Evolutionary conservation across 2,888 invertebrate species (phyloP).

Genomic region (Uloborus plumipes): DNA sequence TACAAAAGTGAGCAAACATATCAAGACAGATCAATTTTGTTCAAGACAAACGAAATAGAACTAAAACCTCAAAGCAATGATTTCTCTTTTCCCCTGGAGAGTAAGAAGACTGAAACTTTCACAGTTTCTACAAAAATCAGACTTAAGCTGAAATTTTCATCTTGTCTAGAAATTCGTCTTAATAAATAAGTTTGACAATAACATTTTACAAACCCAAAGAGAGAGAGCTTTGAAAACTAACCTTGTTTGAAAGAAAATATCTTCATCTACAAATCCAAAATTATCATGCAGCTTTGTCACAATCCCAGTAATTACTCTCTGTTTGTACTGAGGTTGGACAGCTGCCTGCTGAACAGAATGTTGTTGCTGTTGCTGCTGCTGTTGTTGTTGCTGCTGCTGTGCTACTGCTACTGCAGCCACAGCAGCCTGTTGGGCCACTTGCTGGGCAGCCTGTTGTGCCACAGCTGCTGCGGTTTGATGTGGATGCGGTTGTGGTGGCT

Average conservation of each 20-base stretch:
- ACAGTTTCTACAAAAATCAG: too few species aligned
- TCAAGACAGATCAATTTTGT: too few species aligned
- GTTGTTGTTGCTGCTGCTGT: slow-evolving; percentile 20
- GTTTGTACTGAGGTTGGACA: slow-evolving; percentile 47
- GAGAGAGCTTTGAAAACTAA: slow-evolving; percentile 67
- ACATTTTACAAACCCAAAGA: not conserved
- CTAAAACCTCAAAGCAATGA: too few species aligned
- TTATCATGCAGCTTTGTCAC: slow-evolving; percentile 95
- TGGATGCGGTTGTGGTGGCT: slow-evolving; percentile 54
- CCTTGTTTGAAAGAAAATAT: slow-evolving; percentile 93
- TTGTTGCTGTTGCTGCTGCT: slow-evolving; percentile 33
- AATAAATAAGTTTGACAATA: too few species aligned
- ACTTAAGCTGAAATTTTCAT: too few species aligned
- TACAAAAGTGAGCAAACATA: too few species aligned
- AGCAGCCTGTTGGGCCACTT: slow-evolving; percentile 20
- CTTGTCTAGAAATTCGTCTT: too few species aligned
- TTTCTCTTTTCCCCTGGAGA: too few species aligned
- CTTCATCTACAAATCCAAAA: slow-evolving; percentile 97
- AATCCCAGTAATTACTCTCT: slow-evolving; percentile 83
- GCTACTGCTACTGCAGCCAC: slow-evolving; percentile 36
- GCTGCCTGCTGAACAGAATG: slow-evolving; percentile 23
- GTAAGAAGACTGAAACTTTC: too few species aligned
- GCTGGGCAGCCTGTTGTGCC: slow-evolving; percentile 27
- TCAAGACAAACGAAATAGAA: too few species aligned
- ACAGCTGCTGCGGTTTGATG: slow-evolving; percentile 39